Evolutionary conservation across 2,113 vertebrate genomes (phyloP), one percentile per base, ranked within the genome.

Genomic region (Sorex fumeus): DNA sequence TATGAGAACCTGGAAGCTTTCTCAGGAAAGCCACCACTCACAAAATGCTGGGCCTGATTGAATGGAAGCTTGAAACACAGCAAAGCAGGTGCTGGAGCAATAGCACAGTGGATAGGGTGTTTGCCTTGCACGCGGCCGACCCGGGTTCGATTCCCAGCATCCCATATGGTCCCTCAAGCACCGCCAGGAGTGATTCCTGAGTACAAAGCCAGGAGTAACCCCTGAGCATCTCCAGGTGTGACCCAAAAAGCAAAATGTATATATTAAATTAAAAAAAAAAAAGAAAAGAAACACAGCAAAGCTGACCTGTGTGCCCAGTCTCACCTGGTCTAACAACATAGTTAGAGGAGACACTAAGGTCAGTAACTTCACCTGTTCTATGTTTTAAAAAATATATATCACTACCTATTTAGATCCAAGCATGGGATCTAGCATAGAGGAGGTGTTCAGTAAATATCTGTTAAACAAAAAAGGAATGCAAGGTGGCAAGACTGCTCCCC

Each of bases 31-130:
- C 15, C 87, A 78, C 8, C 43, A 34, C 47, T 21, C 66, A 32
- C 67, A 50, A 32, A 78, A 85, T 25, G 16, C 80, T 6, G 28
- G 21, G 8, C 8, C 87, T 87, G 10, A 62, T 3, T 32, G 90
- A 84, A 36, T 84, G 27, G 50, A n/a, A 91, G 16, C 43, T 80
- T 76, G 19, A 60, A 94, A 91, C 82, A 30, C 27, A 66, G 60
- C 16, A 76, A 66, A 47, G 36, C 36, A n/a, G n/a, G n/a, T n/a
- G n/a, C n/a, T n/a, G n/a, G n/a, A n/a, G n/a, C n/a, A n/a, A n/a
- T n/a, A n/a, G n/a, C n/a, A n/a, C n/a, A n/a, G n/a, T n/a, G n/a
- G n/a, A n/a, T n/a, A n/a, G n/a, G n/a, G n/a, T n/a, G n/a, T n/a
- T n/a, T n/a, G n/a, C n/a, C n/a, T n/a, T n/a, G n/a, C n/a, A n/a